Evolutionary conservation across 2,888 invertebrate species (phyloP).

Genomic region (Campoplex nolae): DNA sequence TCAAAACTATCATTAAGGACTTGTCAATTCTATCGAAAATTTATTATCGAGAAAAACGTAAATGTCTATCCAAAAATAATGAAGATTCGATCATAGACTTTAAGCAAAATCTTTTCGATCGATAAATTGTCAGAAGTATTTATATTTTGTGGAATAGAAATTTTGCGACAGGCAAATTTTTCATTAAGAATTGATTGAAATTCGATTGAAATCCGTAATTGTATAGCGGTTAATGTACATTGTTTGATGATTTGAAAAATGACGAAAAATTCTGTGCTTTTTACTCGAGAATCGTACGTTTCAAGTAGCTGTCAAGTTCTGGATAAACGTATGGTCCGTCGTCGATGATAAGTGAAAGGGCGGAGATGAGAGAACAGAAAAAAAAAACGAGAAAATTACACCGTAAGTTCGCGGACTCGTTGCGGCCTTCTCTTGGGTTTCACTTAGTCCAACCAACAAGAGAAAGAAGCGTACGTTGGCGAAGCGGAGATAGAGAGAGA

Average conservation of each 20-base stretch:
- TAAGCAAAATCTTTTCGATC: too few relatives aligned
- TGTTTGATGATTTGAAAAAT: background rate
- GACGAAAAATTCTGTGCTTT: background rate
- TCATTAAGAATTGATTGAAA: background rate
- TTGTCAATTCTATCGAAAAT: background rate
- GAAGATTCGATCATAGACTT: too few relatives aligned
- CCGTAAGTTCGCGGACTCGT: conserved; percentile 60
- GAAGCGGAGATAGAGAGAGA: conserved; percentile 23
- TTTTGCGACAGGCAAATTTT: background rate
- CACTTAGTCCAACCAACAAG: conserved; percentile 58
- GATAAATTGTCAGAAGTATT: too few relatives aligned
- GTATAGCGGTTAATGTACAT: background rate
- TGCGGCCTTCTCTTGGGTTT: conserved; percentile 67
- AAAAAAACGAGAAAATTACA: conserved; percentile 35
- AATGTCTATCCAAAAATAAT: too few relatives aligned
- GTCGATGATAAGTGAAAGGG: conserved; percentile 42
- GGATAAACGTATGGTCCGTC: conserved; percentile 2
- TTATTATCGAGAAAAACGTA: background rate
- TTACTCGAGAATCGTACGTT: background rate
- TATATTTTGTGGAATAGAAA: too few relatives aligned
- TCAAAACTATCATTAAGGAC: background rate
- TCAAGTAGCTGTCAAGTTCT: background rate
- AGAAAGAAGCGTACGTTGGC: conserved; percentile 32
- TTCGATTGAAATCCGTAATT: background rate
- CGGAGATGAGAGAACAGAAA: conserved; percentile 13